Percentiles rank a stretch among this genome's conserved stretches.
phyloP scores from a whole-genome alignment of 2,888 invertebrate genomes.

The Cosmia pyralina region DNA sequence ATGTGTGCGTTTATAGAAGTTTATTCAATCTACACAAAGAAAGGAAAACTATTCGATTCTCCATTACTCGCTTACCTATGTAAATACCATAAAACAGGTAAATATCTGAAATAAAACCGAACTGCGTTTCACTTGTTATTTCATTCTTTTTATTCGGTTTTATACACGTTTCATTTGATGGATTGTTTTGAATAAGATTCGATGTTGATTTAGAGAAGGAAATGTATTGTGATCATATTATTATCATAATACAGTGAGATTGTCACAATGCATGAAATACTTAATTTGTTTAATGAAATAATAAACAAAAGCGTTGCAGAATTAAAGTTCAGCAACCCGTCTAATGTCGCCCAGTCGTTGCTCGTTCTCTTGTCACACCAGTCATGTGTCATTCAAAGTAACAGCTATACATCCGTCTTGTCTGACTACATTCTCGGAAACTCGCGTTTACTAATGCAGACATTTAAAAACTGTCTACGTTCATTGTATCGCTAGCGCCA shows the following conservation, averaged over 20 bases:
- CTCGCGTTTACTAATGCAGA: neutral
- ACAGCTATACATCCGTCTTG: conserved; percentile 14
- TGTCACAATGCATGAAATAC: too few species aligned
- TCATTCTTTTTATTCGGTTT: conserved; percentile 8
- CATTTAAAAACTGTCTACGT: neutral
- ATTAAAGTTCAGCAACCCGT: too few species aligned
- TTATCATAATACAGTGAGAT: too few species aligned
- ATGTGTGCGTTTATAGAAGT: conserved; percentile 36
- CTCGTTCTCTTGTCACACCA: too few species aligned
- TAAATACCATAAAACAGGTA: conserved; percentile 19
- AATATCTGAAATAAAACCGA: conserved; percentile 29
- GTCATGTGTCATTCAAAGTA: neutral
- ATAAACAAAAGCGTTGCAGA: too few species aligned
- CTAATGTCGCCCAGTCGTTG: too few species aligned
- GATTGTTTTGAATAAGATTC: conserved; percentile 20
- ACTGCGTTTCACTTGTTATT: conserved; percentile 25
- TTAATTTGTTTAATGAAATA: too few species aligned
- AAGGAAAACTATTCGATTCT: conserved; percentile 44
- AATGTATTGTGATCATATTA: neutral
- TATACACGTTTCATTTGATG: conserved; percentile 15
- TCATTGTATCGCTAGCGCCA: too few species aligned
- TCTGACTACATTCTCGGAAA: conserved; percentile 1
- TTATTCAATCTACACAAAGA: conserved; percentile 41
- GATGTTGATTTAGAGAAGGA: neutral
- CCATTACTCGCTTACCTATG: conserved; percentile 7